Evolutionary conservation across 2,888 invertebrate genomes (phyloP), one percentile per base, ranked within the genome.

Genomic region (Quadroppia sp.): DNA sequence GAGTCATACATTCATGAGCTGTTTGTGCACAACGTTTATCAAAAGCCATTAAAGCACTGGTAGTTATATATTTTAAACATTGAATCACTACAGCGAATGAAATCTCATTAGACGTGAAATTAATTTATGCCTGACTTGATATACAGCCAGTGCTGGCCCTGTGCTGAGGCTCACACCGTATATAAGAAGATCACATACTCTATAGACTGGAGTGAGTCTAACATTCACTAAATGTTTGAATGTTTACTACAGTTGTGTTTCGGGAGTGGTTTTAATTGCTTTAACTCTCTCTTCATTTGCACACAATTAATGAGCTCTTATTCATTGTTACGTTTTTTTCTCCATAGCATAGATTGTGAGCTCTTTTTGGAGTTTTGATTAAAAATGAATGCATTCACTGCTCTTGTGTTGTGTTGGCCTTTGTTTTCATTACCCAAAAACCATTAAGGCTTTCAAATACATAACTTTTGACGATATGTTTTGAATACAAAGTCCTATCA

Each of bases 41-140:
- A 67, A 67, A 67, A 67, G 32, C 67, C 67, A 67, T 67, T 67
- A 67, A 67, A 67, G 42, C 42, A 36, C 40, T 42, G n/a, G 36
- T 23, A n/a, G 1, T 25, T 23, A 23, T 20, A 61, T 32, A 56
- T 56, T 56, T 30, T 28, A 4, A 23, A 15, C 42, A 42, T 15
- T 67, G 67, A 64, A 23, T 67, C 42, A 67, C 20, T 67, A 20
- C 64, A 42, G 7, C 67, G 67, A 67, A 71, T 53, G 32, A 71
- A 71, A 71, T 71, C 71, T 71, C 23, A 71, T 71, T 71, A 71
- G 53, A 53, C 48, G 71, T 32, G 25, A 71, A 71, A 71, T 71
- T 71, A 71, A 71, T 71, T 71, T 71, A 53, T 71, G 48, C 50
- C 28, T 50, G 15, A 71, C 32, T 45, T 67, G 40, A 42, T 67